Conservation (phyloP, 1,140 invertebrate species). For the Monomorium pharaonis region DNA sequence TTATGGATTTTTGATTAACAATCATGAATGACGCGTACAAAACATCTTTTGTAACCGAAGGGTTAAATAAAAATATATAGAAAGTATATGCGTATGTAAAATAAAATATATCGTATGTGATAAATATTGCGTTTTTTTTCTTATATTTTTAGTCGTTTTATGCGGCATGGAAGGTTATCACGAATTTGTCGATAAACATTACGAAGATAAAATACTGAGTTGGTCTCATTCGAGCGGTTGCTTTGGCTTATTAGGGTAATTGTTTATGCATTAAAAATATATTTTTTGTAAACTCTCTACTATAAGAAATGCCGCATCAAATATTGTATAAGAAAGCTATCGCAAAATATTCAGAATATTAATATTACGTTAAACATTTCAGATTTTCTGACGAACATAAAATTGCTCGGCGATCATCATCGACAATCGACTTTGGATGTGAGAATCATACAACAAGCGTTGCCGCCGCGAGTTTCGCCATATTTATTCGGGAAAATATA, state of each 20-base stretch:
- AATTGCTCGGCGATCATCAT: conserved; percentile 61
- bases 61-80: no score
- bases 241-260: conserved; percentile 70
- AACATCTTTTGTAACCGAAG: no score
- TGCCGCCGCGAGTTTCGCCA: conserved; percentile 71
- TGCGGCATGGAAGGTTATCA: conserved; percentile 82
- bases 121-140: not conserved
- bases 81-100: conserved; percentile 69
- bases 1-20: no score
- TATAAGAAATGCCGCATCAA: no score
- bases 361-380: not conserved
- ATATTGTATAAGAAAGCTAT: not conserved
- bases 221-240: conserved; percentile 77
- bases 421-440: conserved; percentile 76
- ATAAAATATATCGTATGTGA: not conserved
- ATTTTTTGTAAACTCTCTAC: conserved; percentile 23
- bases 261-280: conserved; percentile 7
- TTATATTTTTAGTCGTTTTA: conserved; percentile 74
- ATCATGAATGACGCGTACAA: no score
- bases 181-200: conserved; percentile 76
- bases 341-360: no score
- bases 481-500: conserved; percentile 75
- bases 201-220: conserved; percentile 71
- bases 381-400: not conserved
- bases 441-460: conserved; percentile 77